Percentiles rank a stretch among this genome's conserved stretches.
Evolutionary conservation across 2,888 invertebrate genomes (phyloP).

Genomic region (Calliphora vomitoria): DNA sequence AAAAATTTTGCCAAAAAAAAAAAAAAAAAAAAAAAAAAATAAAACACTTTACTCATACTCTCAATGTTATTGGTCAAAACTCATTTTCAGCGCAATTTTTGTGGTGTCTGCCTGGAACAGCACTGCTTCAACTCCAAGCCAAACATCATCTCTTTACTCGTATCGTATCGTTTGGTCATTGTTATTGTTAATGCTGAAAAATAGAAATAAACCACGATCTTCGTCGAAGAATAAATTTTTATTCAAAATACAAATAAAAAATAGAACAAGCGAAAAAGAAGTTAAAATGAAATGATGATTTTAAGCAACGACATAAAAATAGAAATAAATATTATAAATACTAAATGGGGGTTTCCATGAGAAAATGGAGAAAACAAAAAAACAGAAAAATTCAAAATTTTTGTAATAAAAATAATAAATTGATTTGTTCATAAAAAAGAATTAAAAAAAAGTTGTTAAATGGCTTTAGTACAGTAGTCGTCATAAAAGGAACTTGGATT

Average conservation of each 20-base stretch:
- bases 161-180: slow-evolving; percentile 35
- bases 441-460: too few relatives aligned
- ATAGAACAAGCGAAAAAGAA: slow-evolving; percentile 43
- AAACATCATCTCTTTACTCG: slow-evolving; percentile 33
- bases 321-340: slow-evolving; percentile 65
- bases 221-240: slow-evolving; percentile 25
- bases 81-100: slow-evolving; percentile 55
- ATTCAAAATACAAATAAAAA: slow-evolving; percentile 20
- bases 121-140: slow-evolving; percentile 45
- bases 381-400: too few relatives aligned
- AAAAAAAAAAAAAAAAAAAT: slow-evolving; percentile 45
- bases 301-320: slow-evolving; percentile 65
- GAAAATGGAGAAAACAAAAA: too few relatives aligned
- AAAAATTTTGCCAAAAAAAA: slow-evolving; percentile 15
- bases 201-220: slow-evolving; percentile 73
- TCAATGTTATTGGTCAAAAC: slow-evolving; percentile 66
- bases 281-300: slow-evolving; percentile 58
- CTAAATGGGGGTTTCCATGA: slow-evolving; percentile 49
- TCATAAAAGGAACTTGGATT: too few relatives aligned
- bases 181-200: slow-evolving; percentile 65
- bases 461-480: too few relatives aligned
- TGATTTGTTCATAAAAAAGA: too few relatives aligned
- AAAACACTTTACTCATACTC: slow-evolving; percentile 58
- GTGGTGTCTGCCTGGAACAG: slow-evolving; percentile 53
- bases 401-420: too few relatives aligned